Evolutionary conservation across 2,113 vertebrate species (phyloP).

Genomic region (Aphelocoma coerulescens): DNA sequence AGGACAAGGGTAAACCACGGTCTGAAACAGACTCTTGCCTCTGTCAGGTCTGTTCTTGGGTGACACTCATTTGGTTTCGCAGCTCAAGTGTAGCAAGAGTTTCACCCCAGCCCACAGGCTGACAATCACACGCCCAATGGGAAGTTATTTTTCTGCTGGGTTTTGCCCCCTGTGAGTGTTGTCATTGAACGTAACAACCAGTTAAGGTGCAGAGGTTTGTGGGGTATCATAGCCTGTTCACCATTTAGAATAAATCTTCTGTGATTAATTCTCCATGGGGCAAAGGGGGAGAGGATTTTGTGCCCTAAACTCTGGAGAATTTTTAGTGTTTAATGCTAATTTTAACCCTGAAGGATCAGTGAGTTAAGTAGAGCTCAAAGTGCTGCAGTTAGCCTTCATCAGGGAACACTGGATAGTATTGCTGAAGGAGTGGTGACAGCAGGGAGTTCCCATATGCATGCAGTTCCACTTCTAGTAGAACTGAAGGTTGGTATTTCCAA

Average conservation of each 20-base stretch:
- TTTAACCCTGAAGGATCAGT: background rate
- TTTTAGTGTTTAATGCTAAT: background rate
- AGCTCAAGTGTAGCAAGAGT: background rate
- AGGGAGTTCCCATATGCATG: background rate
- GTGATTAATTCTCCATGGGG: background rate
- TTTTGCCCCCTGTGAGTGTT: constrained; percentile 4
- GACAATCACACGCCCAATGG: background rate
- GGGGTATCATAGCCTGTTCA: background rate
- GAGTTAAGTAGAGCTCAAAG: background rate
- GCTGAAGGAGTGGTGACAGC: background rate
- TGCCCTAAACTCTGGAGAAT: background rate
- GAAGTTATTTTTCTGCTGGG: constrained; percentile 26
- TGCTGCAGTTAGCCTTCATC: background rate
- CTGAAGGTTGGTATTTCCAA: background rate
- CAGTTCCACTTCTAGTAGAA: background rate
- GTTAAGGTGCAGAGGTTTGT: background rate
- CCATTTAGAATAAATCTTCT: background rate
- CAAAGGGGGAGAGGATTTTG: background rate
- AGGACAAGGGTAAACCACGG: background rate
- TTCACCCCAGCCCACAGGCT: background rate
- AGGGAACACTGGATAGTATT: background rate
- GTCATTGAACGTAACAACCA: background rate
- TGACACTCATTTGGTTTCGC: background rate
- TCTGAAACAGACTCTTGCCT: background rate
- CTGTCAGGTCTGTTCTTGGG: background rate